Percentiles rank a stretch among this genome's conserved stretches.
Conservation (phyloP, 2,797 vertebrate genomes). For the Echeneis naucrates region DNA sequence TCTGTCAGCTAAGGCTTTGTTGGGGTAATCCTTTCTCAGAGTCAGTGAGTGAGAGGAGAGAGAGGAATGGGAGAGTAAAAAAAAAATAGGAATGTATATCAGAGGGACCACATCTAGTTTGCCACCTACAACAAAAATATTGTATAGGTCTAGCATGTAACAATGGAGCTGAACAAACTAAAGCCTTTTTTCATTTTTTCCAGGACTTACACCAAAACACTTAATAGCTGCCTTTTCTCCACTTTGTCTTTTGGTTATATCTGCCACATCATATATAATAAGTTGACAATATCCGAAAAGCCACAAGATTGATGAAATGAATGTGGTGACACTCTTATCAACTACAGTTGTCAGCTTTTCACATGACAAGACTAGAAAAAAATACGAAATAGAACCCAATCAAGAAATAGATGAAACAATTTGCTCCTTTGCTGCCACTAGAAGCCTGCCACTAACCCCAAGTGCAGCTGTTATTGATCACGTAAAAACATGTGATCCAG, state of each 20-base stretch:
- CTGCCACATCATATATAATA: neutral
- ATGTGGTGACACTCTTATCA: neutral
- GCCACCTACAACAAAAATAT: neutral
- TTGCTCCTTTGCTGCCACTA: too few relatives aligned
- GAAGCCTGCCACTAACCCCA: too few relatives aligned
- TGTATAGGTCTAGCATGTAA: neutral
- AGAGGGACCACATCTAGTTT: neutral
- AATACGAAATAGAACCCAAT: too few relatives aligned
- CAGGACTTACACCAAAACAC: too few relatives aligned
- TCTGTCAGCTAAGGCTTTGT: slow-evolving; percentile 28
- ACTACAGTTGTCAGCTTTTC: neutral
- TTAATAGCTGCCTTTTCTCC: neutral
- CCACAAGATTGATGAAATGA: neutral
- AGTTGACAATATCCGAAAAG: neutral
- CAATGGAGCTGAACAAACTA: neutral
- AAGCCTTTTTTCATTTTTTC: slow-evolving; percentile 6
- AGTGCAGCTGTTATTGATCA: too few relatives aligned
- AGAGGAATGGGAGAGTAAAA: neutral
- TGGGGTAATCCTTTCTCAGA: slow-evolving; percentile 13
- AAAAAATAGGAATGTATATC: neutral
- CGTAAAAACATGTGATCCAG: too few relatives aligned
- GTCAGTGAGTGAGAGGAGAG: slow-evolving; percentile 5
- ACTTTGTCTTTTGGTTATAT: neutral
- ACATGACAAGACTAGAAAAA: neutral
- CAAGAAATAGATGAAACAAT: too few relatives aligned